A percentile compares a stretch with the other conserved stretches of the same genome.
Evolutionary conservation across 2,888 invertebrate species (phyloP).

Genomic region (Sympetrum striolatum): DNA sequence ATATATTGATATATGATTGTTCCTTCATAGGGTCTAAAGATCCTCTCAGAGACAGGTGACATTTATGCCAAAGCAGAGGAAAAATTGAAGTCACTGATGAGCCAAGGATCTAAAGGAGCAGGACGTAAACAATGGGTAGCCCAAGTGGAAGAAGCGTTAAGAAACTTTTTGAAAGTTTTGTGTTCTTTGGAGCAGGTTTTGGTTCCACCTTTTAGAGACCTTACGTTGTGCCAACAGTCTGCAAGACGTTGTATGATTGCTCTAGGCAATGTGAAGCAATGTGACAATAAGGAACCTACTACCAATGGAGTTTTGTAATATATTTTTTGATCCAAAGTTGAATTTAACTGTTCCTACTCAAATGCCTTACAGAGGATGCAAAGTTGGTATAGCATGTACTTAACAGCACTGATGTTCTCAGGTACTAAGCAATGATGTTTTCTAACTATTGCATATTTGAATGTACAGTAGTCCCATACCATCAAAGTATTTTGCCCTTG

Average conservation of each 20-base stretch:
- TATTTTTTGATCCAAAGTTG: background rate
- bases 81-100: background rate
- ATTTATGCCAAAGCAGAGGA: background rate
- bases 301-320: background rate
- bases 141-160: background rate
- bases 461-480: no score
- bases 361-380: no score
- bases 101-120: background rate
- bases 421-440: no score
- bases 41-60: slow-evolving; percentile 13
- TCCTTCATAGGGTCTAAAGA: background rate
- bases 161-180: slow-evolving; percentile 59
- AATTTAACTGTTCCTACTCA: no score
- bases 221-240: slow-evolving; percentile 76
- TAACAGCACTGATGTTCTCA: no score
- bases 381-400: no score
- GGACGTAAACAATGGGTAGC: background rate
- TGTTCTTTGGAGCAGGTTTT: slow-evolving; percentile 72
- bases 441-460: no score
- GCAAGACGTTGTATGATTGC: slow-evolving; percentile 72
- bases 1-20: background rate
- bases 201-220: slow-evolving; percentile 76
- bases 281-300: background rate
- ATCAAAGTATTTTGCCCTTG: no score
- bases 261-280: slow-evolving; percentile 64